Percentiles rank a stretch among this genome's conserved stretches.
Evolutionary conservation across 2,888 invertebrate genomes (phyloP).

Genomic region (Stegophylla sp.): DNA sequence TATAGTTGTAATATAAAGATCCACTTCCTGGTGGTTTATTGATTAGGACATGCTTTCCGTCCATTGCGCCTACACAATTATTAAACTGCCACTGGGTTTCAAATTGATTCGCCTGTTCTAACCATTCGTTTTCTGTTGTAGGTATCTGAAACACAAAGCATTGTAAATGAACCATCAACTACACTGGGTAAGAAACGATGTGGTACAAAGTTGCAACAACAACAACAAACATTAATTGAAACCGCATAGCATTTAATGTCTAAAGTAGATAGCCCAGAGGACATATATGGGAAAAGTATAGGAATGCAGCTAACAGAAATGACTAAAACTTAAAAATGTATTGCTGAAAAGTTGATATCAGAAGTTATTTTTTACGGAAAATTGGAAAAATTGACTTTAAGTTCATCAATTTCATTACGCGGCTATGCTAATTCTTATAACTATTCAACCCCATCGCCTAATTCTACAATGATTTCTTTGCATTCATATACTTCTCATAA

Average conservation of each 20-base stretch:
- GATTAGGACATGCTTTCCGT: conserved; percentile 23
- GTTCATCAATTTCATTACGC: conserved; percentile 26
- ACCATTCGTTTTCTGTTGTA: conserved; percentile 25
- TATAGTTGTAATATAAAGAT: conserved; percentile 18
- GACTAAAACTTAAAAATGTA: conserved; percentile 26
- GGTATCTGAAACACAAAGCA: conserved; percentile 30
- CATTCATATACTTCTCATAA: conserved; percentile 6
- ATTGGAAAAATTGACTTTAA: conserved; percentile 24
- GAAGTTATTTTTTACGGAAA: conserved; percentile 32
- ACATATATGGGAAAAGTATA: conserved; percentile 14
- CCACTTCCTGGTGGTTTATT: conserved; percentile 12
- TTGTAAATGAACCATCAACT: conserved; percentile 20
- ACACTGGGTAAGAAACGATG: conserved; percentile 24
- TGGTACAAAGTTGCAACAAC: conserved; percentile 33
- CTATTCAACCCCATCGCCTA: conserved; percentile 19
- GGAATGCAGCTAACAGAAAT: conserved; percentile 10
- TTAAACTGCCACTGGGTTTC: conserved; percentile 24
- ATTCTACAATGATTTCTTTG: conserved; percentile 9
- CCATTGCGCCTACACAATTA: conserved; percentile 17
- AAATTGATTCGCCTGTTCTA: conserved; percentile 18
- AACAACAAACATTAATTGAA: conserved; percentile 17
- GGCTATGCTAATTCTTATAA: conserved; percentile 29
- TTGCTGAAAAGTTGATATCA: conserved; percentile 23
- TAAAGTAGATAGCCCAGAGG: conserved; percentile 18
- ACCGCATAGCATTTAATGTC: conserved; percentile 13